These are phyloP conservation scores for Apotomis capreana DNA, from an alignment of 2,888 invertebrate species.

Conservation along the genomic window DNA sequence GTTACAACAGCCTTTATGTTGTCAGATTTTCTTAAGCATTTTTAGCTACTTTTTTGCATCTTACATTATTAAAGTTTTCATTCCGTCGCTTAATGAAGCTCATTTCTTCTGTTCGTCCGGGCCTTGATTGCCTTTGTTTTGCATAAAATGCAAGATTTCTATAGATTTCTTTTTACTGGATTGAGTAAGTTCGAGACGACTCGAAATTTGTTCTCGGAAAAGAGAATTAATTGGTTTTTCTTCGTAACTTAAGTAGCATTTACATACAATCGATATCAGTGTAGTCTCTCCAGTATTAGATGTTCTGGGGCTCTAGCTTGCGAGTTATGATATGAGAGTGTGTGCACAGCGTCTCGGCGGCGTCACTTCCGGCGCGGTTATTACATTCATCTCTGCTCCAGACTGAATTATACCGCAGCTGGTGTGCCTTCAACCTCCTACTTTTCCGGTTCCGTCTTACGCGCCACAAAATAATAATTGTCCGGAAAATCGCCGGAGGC, in stretches of 20 bases:
- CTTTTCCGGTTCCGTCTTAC: slow-evolving; percentile 78
- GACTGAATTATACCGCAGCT: slow-evolving; percentile 69
- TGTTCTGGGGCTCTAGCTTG: background rate
- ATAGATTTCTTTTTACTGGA: slow-evolving; percentile 78
- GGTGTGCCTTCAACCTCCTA: slow-evolving; percentile 60
- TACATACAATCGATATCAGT: slow-evolving; percentile 44
- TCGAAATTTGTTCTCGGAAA: slow-evolving; percentile 71
- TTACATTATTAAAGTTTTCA: slow-evolving; percentile 84
- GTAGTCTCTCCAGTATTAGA: background rate
- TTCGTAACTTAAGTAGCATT: slow-evolving; percentile 48
- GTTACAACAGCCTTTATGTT: slow-evolving; percentile 84
- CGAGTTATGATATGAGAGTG: slow-evolving; percentile 8
- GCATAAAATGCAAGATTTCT: slow-evolving; percentile 83
- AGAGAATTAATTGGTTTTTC: slow-evolving; percentile 70
- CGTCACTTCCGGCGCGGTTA: slow-evolving; percentile 64
- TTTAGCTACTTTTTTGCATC: slow-evolving; percentile 83
- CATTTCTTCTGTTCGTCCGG: slow-evolving; percentile 82
- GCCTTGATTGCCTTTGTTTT: slow-evolving; percentile 83
- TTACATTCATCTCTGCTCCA: slow-evolving; percentile 72
- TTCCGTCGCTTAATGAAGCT: slow-evolving; percentile 83
- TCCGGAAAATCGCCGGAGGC: slow-evolving; percentile 82
- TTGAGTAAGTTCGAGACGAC: slow-evolving; percentile 73
- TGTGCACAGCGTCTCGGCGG: background rate
- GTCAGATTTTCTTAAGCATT: slow-evolving; percentile 84
- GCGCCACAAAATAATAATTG: slow-evolving; percentile 84